Percentiles rank a stretch among this genome's conserved stretches.
These are phyloP conservation scores for Garra rufa DNA, from an alignment of 2,113 vertebrate species.

Conservation along the genomic window DNA sequence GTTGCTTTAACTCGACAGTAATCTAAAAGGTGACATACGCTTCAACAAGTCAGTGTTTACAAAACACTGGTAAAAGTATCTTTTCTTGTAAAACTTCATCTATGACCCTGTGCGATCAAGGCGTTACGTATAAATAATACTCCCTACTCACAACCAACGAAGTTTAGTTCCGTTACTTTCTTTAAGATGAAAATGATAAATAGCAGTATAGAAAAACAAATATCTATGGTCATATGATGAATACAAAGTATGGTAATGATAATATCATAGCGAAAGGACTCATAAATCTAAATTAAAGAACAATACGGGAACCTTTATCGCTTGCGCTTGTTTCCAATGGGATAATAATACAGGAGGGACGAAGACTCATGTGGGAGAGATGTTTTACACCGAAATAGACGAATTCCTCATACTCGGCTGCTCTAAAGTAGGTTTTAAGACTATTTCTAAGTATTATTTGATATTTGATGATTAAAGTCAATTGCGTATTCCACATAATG, in stretches of 20 bases:
- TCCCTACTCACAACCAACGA: neutral
- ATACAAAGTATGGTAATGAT: neutral
- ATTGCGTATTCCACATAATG: neutral
- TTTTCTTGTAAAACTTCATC: neutral
- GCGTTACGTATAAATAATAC: slow-evolving; percentile 27
- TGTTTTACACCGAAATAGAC: neutral
- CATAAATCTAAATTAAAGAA: neutral
- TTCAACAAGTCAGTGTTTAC: neutral
- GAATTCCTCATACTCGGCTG: neutral
- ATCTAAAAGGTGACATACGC: neutral
- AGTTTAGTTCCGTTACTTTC: neutral
- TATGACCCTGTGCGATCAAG: neutral
- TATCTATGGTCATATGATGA: neutral
- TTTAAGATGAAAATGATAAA: neutral
- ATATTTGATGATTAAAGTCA: neutral
- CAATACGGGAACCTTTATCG: neutral
- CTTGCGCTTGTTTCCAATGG: neutral
- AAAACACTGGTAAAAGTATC: neutral
- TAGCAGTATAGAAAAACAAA: neutral
- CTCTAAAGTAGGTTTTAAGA: neutral
- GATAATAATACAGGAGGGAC: neutral
- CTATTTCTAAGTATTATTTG: neutral
- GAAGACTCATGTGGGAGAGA: neutral
- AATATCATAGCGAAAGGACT: neutral
- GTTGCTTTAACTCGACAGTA: neutral